Evolutionary conservation across 2,797 vertebrate species (phyloP).

Genomic region (Clarias pachynema): DNA sequence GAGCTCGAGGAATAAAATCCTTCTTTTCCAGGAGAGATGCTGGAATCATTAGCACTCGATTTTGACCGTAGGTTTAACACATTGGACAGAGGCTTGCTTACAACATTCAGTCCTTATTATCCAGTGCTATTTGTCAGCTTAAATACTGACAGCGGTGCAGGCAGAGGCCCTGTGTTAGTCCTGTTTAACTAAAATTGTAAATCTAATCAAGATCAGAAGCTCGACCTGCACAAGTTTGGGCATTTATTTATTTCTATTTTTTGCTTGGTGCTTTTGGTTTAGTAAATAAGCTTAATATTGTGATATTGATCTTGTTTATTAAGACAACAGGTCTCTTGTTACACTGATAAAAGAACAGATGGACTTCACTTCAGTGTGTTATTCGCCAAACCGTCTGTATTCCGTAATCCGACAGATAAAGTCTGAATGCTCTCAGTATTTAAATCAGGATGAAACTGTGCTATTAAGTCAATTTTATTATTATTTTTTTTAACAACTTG

Average conservation of each 20-base stretch:
- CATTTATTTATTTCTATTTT: no score
- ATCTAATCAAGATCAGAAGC: neutral
- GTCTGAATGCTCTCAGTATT: conserved; percentile 33
- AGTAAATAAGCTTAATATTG: conserved; percentile 4
- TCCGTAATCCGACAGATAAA: conserved; percentile 7
- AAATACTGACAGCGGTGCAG: neutral
- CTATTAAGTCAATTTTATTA: conserved; percentile 12
- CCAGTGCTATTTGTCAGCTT: neutral
- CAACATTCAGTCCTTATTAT: neutral
- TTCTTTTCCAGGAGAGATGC: no score
- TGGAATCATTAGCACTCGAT: neutral
- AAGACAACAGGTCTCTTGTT: neutral
- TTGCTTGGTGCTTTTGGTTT: neutral
- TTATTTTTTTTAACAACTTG: neutral
- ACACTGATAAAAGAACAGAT: neutral
- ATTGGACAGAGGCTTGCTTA: neutral
- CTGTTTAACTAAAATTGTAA: neutral
- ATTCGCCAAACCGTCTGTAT: conserved; percentile 17
- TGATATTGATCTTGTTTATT: neutral
- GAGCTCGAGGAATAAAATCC: neutral
- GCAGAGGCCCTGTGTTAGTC: neutral
- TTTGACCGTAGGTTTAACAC: neutral
- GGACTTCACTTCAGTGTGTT: neutral
- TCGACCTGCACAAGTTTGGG: neutral
- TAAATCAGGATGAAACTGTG: conserved; percentile 31